Evolutionary conservation across 2,113 vertebrate species (phyloP), one percentile per base, ranked within the genome.

Genomic region (Pseudonaja textilis): DNA sequence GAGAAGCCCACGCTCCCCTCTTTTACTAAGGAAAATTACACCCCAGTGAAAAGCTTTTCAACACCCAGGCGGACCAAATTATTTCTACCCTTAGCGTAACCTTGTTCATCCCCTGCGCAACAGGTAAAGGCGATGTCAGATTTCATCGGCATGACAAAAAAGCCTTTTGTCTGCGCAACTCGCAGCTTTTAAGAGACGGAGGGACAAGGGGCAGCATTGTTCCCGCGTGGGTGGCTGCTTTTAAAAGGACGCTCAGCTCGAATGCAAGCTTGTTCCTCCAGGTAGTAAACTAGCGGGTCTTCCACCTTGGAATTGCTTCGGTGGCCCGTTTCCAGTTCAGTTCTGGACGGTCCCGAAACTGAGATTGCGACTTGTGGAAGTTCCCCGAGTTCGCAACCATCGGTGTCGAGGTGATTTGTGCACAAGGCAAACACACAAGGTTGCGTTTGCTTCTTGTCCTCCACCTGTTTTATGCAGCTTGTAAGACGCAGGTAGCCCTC

Each of bases 11-110:
- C 12, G 9, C 59, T 10, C 91, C 74, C 39, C 26, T 59, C 88
- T n/a, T 69, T 74, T 1, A 20, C 2, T 18, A 34, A 6, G 29
- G 16, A 18, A 55, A 87, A 55, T 74, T 91, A 92, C 90, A 57
- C 92, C 95, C 39, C 47, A 95, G 25, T 91, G 94, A 94, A 95
- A 96, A 91, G 81, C 52, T 96, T 97, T 96, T 96, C 97, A 97
- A 93, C 96, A 96, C 94, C 96, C 55, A 91, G 95, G 93, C 96
- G 93, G 94, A 92, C 94, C 93, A 96, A 94, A 95, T 95, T 94
- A 91, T 90, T 94, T 92, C 88, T 93, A 94, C 92, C 94, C 92
- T 93, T 85, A 93, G 94, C 93, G 91, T 92, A 92, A 95, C 96
- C 96, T 92, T 90, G 7, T 87, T n/a, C 64, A 90, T 95, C 93